A percentile compares a stretch with the other conserved stretches of the same genome.
phyloP scores from a whole-genome alignment of 2,797 vertebrate genomes.

The Tokudaia muenninki region DNA sequence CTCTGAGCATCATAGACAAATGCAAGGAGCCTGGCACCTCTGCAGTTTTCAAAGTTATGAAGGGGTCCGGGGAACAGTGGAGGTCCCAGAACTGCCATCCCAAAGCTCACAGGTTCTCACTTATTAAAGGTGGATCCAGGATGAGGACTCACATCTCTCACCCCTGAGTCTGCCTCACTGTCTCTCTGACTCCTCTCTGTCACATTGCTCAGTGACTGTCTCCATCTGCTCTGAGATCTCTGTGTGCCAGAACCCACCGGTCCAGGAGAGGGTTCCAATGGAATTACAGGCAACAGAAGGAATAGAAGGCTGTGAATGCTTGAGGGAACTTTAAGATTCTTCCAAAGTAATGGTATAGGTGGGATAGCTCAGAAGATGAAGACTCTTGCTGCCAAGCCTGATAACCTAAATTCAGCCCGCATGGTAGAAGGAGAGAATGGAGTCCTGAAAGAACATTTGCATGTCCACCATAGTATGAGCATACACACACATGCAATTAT shows the following conservation, averaged over 20 bases:
- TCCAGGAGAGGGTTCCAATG: neutral
- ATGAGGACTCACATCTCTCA: neutral
- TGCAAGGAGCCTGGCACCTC: neutral
- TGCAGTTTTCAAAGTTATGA: neutral
- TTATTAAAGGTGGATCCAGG: neutral
- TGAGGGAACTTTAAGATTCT: neutral
- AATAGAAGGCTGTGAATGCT: neutral
- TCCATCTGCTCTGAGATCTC: neutral
- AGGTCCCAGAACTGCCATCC: neutral
- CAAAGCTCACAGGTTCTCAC: neutral
- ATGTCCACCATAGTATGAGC: neutral
- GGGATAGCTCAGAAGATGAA: neutral
- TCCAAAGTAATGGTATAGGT: neutral
- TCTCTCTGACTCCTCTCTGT: neutral
- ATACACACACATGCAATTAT: neutral
- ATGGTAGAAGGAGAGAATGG: too few relatives aligned
- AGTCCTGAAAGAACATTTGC: neutral
- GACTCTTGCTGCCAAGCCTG: neutral
- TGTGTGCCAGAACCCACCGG: neutral
- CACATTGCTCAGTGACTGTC: neutral
- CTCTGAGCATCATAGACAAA: neutral
- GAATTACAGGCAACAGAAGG: too few relatives aligned
- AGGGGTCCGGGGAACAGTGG: accelerated
- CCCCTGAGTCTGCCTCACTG: neutral
- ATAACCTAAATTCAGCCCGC: neutral